phyloP scores from a whole-genome alignment of 2,888 invertebrate genomes.

The Theretra japonica region DNA sequence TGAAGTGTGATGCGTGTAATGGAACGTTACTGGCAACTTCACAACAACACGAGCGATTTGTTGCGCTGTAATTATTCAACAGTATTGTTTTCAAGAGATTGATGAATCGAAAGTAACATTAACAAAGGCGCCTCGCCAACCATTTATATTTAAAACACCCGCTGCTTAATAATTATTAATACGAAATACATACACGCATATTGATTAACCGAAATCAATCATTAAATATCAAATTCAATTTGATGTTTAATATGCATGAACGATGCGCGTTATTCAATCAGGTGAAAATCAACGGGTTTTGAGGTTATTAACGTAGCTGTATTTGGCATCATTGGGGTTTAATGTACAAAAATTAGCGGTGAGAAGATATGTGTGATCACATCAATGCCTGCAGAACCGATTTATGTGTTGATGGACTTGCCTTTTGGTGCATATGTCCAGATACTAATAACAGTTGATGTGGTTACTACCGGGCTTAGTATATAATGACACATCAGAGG shows the following conservation, averaged over 20 bases:
- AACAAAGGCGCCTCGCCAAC: constrained; percentile 60
- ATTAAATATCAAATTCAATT: constrained; percentile 38
- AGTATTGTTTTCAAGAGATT: constrained; percentile 73
- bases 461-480: no score
- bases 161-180: constrained; percentile 48
- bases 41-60: constrained; percentile 60
- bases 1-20: constrained; percentile 70
- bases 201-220: constrained; percentile 44
- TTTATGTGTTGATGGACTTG: background rate
- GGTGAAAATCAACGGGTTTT: constrained; percentile 20
- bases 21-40: constrained; percentile 54
- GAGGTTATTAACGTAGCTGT: constrained; percentile 16
- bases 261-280: constrained; percentile 26
- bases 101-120: constrained; percentile 66
- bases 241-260: constrained; percentile 29
- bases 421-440: no score
- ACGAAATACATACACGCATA: constrained; percentile 33
- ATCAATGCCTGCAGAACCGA: background rate
- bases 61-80: constrained; percentile 62
- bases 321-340: background rate
- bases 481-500: no score
- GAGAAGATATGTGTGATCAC: background rate
- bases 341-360: background rate
- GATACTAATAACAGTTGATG: no score
- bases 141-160: constrained; percentile 53